phyloP scores from a whole-genome alignment of 2,888 invertebrate species.

The Agrilus mali region DNA sequence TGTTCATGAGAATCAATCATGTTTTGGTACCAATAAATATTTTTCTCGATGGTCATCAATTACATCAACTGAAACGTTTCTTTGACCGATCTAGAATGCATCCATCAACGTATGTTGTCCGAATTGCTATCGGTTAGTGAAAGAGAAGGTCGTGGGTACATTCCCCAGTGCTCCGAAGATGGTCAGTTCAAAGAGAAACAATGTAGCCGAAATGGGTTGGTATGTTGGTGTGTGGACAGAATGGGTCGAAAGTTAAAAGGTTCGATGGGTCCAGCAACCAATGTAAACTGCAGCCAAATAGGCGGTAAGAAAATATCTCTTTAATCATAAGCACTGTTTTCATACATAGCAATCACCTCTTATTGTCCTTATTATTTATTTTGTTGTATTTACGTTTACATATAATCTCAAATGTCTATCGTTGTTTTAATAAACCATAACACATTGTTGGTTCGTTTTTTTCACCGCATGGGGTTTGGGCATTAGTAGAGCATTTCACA shows the following conservation, averaged over 20 bases:
- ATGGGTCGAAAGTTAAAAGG: slow-evolving; percentile 65
- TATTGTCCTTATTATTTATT: too few relatives aligned
- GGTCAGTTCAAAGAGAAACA: slow-evolving; percentile 64
- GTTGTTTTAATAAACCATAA: too few relatives aligned
- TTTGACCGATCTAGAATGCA: slow-evolving; percentile 39
- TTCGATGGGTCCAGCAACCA: slow-evolving; percentile 64
- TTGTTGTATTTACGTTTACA: too few relatives aligned
- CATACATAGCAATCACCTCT: too few relatives aligned
- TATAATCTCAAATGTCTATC: too few relatives aligned
- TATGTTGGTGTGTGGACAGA: slow-evolving; percentile 80
- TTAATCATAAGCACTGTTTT: neutral
- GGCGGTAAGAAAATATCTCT: slow-evolving; percentile 21
- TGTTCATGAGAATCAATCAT: too few relatives aligned
- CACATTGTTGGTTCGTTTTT: too few relatives aligned
- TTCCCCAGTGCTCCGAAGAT: slow-evolving; percentile 63
- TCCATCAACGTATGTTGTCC: slow-evolving; percentile 64
- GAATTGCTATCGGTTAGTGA: slow-evolving; percentile 66
- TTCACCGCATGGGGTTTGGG: too few relatives aligned
- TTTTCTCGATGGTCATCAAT: neutral
- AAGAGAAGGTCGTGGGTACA: slow-evolving; percentile 68
- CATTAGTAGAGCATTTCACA: too few relatives aligned
- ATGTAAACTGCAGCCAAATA: slow-evolving; percentile 47
- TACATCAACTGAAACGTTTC: neutral
- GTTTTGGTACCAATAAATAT: neutral
- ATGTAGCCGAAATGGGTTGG: slow-evolving; percentile 72